These are phyloP conservation scores for Aphelenchoides besseyi DNA, from an alignment of 1,140 invertebrate genomes.

Conservation along the genomic window DNA sequence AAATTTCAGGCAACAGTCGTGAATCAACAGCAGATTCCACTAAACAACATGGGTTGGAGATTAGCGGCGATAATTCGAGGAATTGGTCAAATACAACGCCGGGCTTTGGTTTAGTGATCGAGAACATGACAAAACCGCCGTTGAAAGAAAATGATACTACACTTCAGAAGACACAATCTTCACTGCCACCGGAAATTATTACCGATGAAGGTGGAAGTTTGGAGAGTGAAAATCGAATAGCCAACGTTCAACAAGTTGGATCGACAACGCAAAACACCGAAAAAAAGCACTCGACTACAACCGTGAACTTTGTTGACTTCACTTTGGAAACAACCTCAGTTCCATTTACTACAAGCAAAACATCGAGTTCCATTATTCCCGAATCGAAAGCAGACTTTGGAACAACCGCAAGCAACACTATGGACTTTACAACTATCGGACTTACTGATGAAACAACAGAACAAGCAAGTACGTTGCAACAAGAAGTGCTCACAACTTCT, in stretches of 20 bases:
- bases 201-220: not conserved
- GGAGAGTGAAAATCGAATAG: not conserved
- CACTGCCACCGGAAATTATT: not conserved
- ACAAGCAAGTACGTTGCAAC: too few species aligned
- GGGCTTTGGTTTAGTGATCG: conserved; percentile 2
- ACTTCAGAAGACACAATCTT: not conserved
- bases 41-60: not conserved
- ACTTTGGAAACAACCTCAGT: too few species aligned
- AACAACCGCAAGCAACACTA: too few species aligned
- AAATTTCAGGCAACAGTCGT: not conserved
- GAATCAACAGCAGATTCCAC: not conserved
- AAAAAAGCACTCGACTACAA: not conserved
- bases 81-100: not conserved
- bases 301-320: not conserved
- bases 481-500: too few species aligned
- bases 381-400: not conserved
- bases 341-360: not conserved
- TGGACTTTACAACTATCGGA: too few species aligned
- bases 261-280: not conserved
- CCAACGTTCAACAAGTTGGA: too few species aligned
- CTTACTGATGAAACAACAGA: too few species aligned
- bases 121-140: not conserved
- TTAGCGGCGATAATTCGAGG: not conserved
- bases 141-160: not conserved
- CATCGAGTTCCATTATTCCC: not conserved